Conservation (phyloP, 2,113 vertebrate genomes). For the Morone saxatilis region DNA sequence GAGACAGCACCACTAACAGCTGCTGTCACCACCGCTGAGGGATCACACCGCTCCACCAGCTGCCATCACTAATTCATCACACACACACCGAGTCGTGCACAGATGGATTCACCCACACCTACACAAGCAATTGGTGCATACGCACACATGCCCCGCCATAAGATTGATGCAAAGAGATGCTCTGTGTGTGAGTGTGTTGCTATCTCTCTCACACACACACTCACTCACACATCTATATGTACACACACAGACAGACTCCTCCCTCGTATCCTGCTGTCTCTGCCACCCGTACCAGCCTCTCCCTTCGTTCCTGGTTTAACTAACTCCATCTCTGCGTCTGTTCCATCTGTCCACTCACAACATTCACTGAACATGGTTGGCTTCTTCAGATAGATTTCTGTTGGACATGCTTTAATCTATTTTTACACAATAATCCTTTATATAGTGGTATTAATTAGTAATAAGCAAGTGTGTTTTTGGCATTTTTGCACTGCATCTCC, state of each 20-base stretch:
- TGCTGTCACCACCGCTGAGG: slow-evolving; percentile 83
- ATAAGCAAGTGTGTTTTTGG: slow-evolving; percentile 1
- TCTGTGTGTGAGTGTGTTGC: neutral
- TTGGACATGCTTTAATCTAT: slow-evolving; percentile 30
- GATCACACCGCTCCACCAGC: slow-evolving; percentile 80
- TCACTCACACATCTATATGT: slow-evolving; percentile 33
- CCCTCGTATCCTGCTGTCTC: slow-evolving; percentile 54
- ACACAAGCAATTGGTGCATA: slow-evolving; percentile 4
- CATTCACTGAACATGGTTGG: slow-evolving; percentile 23
- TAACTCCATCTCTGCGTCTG: slow-evolving; percentile 63
- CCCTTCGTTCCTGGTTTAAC: slow-evolving; percentile 62
- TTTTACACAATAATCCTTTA: slow-evolving; percentile 30
- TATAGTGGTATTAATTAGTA: slow-evolving; percentile 5
- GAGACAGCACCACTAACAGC: slow-evolving; percentile 80
- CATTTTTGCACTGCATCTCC: neutral
- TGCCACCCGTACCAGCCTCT: slow-evolving; percentile 54
- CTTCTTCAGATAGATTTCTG: slow-evolving; percentile 44
- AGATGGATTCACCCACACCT: slow-evolving; percentile 67
- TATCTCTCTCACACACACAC: slow-evolving; percentile 26
- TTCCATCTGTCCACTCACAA: slow-evolving; percentile 71
- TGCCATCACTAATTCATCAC: slow-evolving; percentile 81
- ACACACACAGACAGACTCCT: slow-evolving; percentile 42
- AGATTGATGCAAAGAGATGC: slow-evolving; percentile 48
- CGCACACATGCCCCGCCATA: slow-evolving; percentile 1
- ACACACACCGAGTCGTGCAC: slow-evolving; percentile 41